phyloP scores from a whole-genome alignment of 2,797 vertebrate species.

The Tauraco hartlaubi region DNA sequence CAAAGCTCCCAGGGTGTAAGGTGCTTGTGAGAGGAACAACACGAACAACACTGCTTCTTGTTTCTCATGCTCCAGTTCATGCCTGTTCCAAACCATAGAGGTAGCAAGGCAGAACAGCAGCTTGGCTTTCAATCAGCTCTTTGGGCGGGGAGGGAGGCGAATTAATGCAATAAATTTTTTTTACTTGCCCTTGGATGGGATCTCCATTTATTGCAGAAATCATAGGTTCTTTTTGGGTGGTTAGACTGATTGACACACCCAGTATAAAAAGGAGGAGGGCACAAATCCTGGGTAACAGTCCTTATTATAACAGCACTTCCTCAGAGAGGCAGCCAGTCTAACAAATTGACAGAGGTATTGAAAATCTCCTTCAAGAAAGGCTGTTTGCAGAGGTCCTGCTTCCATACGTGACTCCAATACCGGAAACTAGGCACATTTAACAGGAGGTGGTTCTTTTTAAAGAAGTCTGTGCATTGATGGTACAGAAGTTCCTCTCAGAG shows the following conservation, averaged over 20 bases:
- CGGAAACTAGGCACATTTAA: background rate
- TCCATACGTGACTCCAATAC: background rate
- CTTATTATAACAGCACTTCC: background rate
- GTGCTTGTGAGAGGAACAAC: conserved; percentile 49
- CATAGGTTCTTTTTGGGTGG: background rate
- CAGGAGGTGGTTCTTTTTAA: background rate
- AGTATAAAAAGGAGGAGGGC: background rate
- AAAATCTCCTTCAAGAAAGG: background rate
- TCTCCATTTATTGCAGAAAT: background rate
- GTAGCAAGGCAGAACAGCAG: background rate
- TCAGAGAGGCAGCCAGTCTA: background rate
- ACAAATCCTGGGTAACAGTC: background rate
- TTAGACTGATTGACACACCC: background rate
- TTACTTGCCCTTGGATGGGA: background rate
- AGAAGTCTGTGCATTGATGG: background rate
- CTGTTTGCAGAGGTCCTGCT: background rate
- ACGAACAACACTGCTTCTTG: background rate
- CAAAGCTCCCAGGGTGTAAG: conserved; percentile 10
- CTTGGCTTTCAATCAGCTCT: background rate
- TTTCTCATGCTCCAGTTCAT: conserved; percentile 7
- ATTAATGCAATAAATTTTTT: background rate
- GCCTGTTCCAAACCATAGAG: background rate
- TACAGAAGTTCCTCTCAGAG: background rate
- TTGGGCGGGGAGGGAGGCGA: no score
- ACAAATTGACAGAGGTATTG: background rate